Evolutionary conservation across 2,113 vertebrate species (phyloP).

Genomic region (Nicator chloris): DNA sequence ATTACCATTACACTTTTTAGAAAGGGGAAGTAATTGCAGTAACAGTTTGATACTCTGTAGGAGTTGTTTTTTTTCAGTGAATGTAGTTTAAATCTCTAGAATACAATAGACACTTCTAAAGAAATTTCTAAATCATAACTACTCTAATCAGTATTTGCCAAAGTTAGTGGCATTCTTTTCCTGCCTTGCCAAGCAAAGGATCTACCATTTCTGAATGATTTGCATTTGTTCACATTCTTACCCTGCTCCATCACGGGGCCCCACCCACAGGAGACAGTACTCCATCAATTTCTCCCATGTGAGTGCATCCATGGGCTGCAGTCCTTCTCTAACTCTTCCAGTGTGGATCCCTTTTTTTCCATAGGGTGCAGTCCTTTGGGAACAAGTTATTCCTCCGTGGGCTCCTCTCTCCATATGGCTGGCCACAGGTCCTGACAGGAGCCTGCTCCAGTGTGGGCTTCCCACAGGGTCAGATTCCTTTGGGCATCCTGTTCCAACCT

Average conservation of each 20-base stretch:
- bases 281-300: neutral
- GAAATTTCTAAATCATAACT: neutral
- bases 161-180: neutral
- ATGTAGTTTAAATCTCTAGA: neutral
- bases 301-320: neutral
- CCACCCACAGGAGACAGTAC: neutral
- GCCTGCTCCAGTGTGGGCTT: neutral
- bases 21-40: neutral
- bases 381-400: neutral
- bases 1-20: neutral
- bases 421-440: neutral
- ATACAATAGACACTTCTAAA: neutral
- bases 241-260: neutral
- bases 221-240: neutral
- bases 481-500: fast-evolving
- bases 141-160: neutral
- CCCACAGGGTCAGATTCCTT: neutral
- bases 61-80: neutral
- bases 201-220: neutral
- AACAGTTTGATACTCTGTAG: neutral
- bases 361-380: neutral
- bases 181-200: neutral
- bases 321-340: neutral
- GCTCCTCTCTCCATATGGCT: neutral
- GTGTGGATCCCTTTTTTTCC: no score